Evolutionary conservation across 2,797 vertebrate genomes (phyloP).

Genomic region (Crocidura indochinensis): DNA sequence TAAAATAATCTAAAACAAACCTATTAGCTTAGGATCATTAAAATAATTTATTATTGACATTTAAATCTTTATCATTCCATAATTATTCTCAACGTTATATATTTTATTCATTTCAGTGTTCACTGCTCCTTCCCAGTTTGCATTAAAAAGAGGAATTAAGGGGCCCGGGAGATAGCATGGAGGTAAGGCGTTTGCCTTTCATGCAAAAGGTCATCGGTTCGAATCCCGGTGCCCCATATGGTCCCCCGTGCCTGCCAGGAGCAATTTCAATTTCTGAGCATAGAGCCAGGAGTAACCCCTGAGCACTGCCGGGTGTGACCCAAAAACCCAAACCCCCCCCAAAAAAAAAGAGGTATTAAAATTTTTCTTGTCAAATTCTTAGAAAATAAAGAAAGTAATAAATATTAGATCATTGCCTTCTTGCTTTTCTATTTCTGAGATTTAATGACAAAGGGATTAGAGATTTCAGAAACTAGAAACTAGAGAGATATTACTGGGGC

Average conservation of each 20-base stretch:
- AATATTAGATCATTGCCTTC: slow-evolving; percentile 31
- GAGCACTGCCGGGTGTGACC: no score
- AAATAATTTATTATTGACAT: background rate
- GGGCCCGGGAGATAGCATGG: no score
- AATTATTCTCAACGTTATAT: background rate
- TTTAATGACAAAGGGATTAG: slow-evolving; percentile 5
- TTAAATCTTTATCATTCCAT: slow-evolving; percentile 4
- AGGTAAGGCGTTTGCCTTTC: no score
- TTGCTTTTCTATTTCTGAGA: slow-evolving; percentile 49
- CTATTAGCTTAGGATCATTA: slow-evolving; percentile 3
- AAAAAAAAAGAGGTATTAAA: no score
- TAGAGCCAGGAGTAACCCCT: no score
- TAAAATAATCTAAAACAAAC: background rate
- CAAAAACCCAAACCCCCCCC: no score
- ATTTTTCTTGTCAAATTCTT: slow-evolving; percentile 1
- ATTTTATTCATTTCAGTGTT: background rate
- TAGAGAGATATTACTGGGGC: no score
- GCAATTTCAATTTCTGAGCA: no score
- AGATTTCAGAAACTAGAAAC: background rate
- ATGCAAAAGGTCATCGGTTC: no score
- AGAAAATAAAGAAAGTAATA: slow-evolving; percentile 47
- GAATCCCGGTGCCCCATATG: no score
- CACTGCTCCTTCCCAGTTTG: no score
- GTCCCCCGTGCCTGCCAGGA: no score
- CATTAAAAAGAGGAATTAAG: slow-evolving; percentile 27